Percentiles rank a stretch among this genome's conserved stretches.
phyloP scores from a whole-genome alignment of 1,140 invertebrate genomes.

The Drosophila parabipectinata region DNA sequence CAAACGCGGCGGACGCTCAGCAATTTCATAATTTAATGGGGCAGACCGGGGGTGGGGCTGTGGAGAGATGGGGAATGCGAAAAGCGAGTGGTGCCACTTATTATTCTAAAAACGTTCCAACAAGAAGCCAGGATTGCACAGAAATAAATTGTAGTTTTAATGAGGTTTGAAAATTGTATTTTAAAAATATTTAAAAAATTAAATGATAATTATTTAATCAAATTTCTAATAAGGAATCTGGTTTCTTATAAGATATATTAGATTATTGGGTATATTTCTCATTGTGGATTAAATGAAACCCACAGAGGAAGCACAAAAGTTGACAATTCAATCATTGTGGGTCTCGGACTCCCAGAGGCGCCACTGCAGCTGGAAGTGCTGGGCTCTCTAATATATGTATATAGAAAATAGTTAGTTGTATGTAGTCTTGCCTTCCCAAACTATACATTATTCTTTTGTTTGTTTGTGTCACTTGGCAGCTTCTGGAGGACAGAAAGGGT shows the following conservation, averaged over 20 bases:
- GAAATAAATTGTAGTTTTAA: conserved; percentile 9
- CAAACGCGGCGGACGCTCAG: conserved; percentile 64
- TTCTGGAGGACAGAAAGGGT: conserved; percentile 3
- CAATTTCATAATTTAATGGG: conserved; percentile 76
- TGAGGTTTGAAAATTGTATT: background rate
- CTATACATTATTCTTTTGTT: conserved; percentile 37
- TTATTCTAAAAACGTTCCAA: conserved; percentile 36
- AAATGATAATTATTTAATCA: background rate
- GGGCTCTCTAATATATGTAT: conserved; percentile 24
- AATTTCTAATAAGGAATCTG: background rate
- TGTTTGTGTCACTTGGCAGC: conserved; percentile 71
- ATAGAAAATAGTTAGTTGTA: conserved; percentile 37
- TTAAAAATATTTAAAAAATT: background rate
- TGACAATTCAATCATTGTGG: conserved; percentile 72
- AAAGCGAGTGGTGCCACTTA: conserved; percentile 20
- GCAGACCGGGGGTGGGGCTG: conserved; percentile 11
- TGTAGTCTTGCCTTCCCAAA: conserved; percentile 14
- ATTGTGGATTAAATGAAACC: background rate
- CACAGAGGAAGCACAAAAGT: conserved; percentile 26
- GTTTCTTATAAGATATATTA: background rate
- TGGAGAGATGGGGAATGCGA: conserved; percentile 16
- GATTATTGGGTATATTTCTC: background rate
- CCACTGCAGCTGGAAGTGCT: conserved; percentile 36
- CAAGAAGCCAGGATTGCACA: conserved; percentile 13
- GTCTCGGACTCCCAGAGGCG: background rate